These are phyloP conservation scores for Hydriomena furcata DNA, from an alignment of 2,888 invertebrate species.

Conservation along the genomic window DNA sequence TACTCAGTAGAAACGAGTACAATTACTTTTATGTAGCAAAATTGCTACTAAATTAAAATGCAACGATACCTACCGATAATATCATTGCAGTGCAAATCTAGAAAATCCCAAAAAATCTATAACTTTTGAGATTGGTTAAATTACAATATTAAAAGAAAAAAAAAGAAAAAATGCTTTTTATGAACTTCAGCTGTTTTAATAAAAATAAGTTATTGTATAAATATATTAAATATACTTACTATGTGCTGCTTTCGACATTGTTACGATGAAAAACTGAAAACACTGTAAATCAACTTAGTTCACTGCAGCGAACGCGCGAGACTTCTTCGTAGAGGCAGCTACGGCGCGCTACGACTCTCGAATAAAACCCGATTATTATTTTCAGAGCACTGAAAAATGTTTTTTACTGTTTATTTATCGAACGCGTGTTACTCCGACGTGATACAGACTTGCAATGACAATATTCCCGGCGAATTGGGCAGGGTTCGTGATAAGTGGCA, in stretches of 20 bases:
- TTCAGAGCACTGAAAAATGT: slow-evolving; percentile 47
- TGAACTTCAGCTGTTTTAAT: neutral
- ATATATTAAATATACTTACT: too few species aligned
- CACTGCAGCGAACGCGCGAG: slow-evolving; percentile 26
- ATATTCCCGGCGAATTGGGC: slow-evolving; percentile 50
- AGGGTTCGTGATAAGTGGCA: slow-evolving; percentile 53
- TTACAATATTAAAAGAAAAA: too few species aligned
- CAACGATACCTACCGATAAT: too few species aligned
- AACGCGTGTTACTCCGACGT: slow-evolving; percentile 62
- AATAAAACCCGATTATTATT: slow-evolving; percentile 52
- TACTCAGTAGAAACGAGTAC: too few species aligned
- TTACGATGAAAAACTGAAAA: slow-evolving; percentile 34
- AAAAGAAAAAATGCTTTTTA: too few species aligned
- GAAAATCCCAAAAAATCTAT: too few species aligned
- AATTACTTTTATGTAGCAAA: too few species aligned
- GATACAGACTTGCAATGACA: slow-evolving; percentile 59
- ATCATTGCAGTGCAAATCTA: too few species aligned
- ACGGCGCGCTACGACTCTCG: slow-evolving; percentile 63
- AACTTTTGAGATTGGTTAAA: too few species aligned
- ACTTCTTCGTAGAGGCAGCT: slow-evolving; percentile 56
- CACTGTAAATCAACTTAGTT: slow-evolving; percentile 31
- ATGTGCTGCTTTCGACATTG: slow-evolving; percentile 57
- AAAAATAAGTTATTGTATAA: too few species aligned
- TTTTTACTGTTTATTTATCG: slow-evolving; percentile 39
- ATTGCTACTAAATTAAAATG: too few species aligned